Conservation (phyloP, 2,113 vertebrate genomes). For the Pteruthius melanotis region DNA sequence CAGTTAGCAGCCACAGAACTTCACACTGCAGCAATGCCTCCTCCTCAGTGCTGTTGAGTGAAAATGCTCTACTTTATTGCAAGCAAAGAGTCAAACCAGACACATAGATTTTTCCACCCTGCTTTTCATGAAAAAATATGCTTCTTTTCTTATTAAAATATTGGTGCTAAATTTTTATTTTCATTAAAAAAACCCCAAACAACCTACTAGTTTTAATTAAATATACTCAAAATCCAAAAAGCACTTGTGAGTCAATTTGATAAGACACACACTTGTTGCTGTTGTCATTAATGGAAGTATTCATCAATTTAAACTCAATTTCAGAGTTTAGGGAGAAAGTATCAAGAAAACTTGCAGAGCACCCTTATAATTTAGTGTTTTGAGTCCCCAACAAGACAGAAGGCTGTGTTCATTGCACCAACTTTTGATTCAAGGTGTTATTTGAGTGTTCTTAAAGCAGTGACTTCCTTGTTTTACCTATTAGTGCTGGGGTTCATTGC, state of each 20-base stretch:
- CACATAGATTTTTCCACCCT: fast-evolving
- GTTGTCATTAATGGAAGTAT: neutral
- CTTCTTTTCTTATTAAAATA: neutral
- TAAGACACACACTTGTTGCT: neutral
- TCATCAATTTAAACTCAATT: neutral
- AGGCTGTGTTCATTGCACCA: neutral
- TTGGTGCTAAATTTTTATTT: neutral
- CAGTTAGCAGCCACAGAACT: neutral
- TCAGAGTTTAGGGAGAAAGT: neutral
- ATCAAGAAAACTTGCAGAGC: neutral
- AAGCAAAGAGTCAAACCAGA: neutral
- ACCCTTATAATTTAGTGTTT: neutral
- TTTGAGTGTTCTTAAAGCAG: neutral
- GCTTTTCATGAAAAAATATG: neutral
- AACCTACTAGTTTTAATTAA: neutral
- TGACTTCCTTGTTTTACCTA: neutral
- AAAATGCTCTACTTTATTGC: neutral
- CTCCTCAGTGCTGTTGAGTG: neutral
- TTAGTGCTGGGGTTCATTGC: neutral
- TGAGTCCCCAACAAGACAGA: neutral
- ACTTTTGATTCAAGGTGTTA: neutral
- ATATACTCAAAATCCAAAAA: neutral
- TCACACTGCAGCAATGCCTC: neutral
- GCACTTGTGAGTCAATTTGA: neutral
- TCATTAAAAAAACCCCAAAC: fast-evolving